phyloP scores from a whole-genome alignment of 2,888 invertebrate species.

The Rhagophthalmus giganteus region DNA sequence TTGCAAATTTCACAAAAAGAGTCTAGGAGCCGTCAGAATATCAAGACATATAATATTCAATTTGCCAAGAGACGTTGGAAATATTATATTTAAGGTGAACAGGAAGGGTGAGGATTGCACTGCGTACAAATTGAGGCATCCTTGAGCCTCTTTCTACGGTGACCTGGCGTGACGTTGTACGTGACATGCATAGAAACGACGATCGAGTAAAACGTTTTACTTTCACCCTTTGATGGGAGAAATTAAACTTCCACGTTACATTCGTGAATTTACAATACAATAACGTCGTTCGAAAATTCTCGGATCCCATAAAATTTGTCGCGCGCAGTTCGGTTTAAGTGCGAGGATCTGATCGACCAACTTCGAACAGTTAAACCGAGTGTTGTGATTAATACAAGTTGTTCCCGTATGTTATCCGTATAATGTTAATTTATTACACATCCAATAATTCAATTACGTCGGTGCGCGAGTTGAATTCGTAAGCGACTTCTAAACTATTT shows the following conservation, averaged over 20 bases:
- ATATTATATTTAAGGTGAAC: conserved; percentile 50
- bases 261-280: not conserved
- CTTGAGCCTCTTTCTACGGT: conserved; percentile 48
- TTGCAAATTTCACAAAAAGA: conserved; percentile 29
- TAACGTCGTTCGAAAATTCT: no score
- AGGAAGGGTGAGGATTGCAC: conserved; percentile 43
- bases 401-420: no score
- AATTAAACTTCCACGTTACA: conserved; percentile 7
- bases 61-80: conserved; percentile 49
- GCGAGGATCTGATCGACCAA: no score
- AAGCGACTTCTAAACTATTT: no score
- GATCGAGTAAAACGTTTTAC: conserved; percentile 19
- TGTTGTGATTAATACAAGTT: no score
- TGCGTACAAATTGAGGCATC: conserved; percentile 53
- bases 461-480: no score
- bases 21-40: conserved; percentile 40
- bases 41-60: conserved; percentile 52
- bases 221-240: conserved; percentile 15
- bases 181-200: conserved; percentile 46
- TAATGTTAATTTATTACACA: no score
- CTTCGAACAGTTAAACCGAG: no score
- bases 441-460: no score
- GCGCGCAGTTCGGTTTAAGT: no score
- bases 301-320: no score
- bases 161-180: conserved; percentile 49